Evolutionary conservation across 2,113 vertebrate species (phyloP), one percentile per base, ranked within the genome.

Genomic region (Hipposideros armiger): DNA sequence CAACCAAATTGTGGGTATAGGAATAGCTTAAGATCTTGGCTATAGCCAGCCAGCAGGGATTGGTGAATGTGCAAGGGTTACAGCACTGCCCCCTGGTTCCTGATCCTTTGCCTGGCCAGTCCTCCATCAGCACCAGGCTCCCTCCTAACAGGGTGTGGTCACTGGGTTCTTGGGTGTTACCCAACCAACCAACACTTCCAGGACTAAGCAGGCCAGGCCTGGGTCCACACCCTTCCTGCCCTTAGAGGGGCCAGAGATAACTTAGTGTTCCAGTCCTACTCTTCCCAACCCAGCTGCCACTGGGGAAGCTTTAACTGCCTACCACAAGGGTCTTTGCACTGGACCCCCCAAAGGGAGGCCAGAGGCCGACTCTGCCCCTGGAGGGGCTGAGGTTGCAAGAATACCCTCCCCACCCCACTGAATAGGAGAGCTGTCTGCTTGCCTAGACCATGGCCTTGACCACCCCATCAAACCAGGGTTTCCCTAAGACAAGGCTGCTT

Each of bases 181-280:
- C 42, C 77, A 60, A 87, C n/a, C 26, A 82, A 87, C n/a, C 26
- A 82, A 80, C 19, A 32, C 45, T 70, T 66, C n/a, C 16, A 80
- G 85, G 54, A 80, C 87, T 62, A 84, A 94, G 74, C 64, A 92
- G 64, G 87, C 66, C 40, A 81, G 92, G 52, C 56, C 62, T 84
- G 58, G 67, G 76, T 87, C 36, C 60, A 91, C 3, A 56, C 7
- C 52, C 36, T 26, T 87, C 58, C 30, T 7, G 1, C 70, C 52
- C 30, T 78, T 19, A 40, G 22, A 30, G 47, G 26, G 54, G 26
- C 54, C 69, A 80, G 74, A 80, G 74, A 42, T 19, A 95, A 76
- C n/a, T 80, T 26, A 45, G 50, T 30, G 40, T 69, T 91, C 17
- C 40, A 77, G 24, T 97, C 64, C 58, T 66, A 80, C 69, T 91